These are phyloP conservation scores for Caenorhabditis sinica DNA, from an alignment of 2,888 invertebrate species.

Conservation along the genomic window DNA sequence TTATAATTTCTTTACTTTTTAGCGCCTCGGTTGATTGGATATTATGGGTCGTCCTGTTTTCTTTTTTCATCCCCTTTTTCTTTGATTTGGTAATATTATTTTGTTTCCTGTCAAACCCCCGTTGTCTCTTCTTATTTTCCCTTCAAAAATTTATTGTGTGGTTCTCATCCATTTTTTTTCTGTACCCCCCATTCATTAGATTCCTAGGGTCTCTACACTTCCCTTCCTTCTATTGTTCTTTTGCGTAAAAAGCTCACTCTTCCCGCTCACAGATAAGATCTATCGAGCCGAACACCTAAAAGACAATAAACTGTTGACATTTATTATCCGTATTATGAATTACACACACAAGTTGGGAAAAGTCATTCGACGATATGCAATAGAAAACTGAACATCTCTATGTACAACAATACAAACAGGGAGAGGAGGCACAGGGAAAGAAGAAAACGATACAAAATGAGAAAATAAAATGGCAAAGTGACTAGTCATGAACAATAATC, in stretches of 20 bases:
- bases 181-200: neutral
- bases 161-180: constrained; percentile 11
- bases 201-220: constrained; percentile 11
- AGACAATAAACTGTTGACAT: constrained; percentile 50
- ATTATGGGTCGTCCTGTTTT: constrained; percentile 54
- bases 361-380: constrained; percentile 19
- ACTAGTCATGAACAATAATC: constrained; percentile 47
- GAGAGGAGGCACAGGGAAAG: neutral
- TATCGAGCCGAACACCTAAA: neutral
- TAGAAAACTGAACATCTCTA: neutral
- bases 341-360: too few relatives aligned
- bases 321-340: neutral
- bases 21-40: constrained; percentile 64
- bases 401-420: neutral
- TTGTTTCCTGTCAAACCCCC: constrained; percentile 15
- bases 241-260: neutral
- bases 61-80: neutral
- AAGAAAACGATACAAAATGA: constrained; percentile 6
- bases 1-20: constrained; percentile 27
- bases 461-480: neutral
- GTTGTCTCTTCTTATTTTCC: constrained; percentile 21
- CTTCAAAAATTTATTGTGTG: constrained; percentile 5
- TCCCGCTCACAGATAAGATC: neutral
- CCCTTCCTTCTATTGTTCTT: constrained; percentile 15
- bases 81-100: constrained; percentile 56